phyloP scores from a whole-genome alignment of 2,797 vertebrate genomes.

The Decapterus maruadsi region DNA sequence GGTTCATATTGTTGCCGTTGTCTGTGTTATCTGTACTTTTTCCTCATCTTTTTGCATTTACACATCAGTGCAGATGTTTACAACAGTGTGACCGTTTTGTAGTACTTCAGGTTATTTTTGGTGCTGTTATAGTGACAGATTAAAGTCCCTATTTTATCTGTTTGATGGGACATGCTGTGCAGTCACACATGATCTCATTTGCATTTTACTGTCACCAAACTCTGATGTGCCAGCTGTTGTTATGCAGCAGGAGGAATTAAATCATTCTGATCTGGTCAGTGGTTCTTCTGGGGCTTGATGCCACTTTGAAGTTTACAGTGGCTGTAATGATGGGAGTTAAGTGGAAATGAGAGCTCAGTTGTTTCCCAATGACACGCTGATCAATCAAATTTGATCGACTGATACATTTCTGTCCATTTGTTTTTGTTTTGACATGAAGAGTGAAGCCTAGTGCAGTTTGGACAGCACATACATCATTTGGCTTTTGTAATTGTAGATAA shows the following conservation, averaged over 20 bases:
- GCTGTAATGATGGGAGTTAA: neutral
- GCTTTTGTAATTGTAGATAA: too few species aligned
- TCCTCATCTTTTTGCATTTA: neutral
- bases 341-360: neutral
- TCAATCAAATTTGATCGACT: neutral
- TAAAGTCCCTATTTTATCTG: neutral
- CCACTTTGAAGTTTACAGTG: conserved; percentile 1
- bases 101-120: neutral
- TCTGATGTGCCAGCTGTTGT: conserved; percentile 25
- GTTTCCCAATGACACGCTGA: neutral
- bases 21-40: neutral
- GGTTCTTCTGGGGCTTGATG: neutral
- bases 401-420: too few species aligned
- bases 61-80: conserved; percentile 4
- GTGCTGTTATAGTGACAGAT: neutral
- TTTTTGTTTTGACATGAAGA: too few species aligned
- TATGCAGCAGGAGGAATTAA: conserved; percentile 21
- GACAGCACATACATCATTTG: too few species aligned
- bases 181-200: conserved; percentile 13
- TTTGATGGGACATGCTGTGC: conserved; percentile 3
- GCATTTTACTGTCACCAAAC: neutral
- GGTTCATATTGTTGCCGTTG: too few species aligned
- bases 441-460: too few species aligned
- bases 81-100: neutral
- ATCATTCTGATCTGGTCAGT: neutral